Conservation (phyloP, 2,797 vertebrate species). For the Discoglossus pictus region DNA sequence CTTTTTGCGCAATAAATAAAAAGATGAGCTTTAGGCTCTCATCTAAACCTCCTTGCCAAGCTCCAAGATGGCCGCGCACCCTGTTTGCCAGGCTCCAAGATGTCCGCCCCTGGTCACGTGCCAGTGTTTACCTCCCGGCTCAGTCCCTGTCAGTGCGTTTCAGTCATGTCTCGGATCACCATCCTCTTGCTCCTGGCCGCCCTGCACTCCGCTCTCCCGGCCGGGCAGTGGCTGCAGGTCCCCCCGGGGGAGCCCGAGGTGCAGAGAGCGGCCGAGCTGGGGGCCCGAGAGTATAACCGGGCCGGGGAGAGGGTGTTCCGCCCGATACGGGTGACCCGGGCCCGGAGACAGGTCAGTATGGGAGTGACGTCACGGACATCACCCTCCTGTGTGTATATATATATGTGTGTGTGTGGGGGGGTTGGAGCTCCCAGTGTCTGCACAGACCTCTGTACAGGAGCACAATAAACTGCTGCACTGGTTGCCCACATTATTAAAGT, state of each 20-base stretch:
- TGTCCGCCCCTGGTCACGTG: slow-evolving; percentile 14
- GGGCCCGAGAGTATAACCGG: slow-evolving; percentile 22
- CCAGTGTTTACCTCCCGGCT: not conserved
- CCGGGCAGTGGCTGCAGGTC: slow-evolving; percentile 6
- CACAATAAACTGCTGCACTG: no score
- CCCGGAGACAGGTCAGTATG: slow-evolving; percentile 28
- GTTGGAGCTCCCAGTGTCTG: no score
- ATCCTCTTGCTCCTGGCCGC: not conserved
- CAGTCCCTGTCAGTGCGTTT: not conserved
- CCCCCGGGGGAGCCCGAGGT: not conserved
- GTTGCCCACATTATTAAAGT: no score
- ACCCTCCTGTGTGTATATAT: not conserved
- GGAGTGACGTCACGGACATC: not conserved
- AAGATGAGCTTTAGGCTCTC: no score
- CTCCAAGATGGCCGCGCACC: no score
- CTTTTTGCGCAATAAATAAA: no score
- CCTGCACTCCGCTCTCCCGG: not conserved
- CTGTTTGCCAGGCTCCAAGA: no score
- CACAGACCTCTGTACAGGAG: no score
- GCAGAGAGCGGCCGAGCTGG: not conserved
- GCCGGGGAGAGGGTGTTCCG: slow-evolving; percentile 6
- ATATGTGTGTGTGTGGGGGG: not conserved
- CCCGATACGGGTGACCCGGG: not conserved
- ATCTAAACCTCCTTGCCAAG: no score
- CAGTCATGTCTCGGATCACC: not conserved